These are phyloP conservation scores for Oedothorax gibbosus DNA, from an alignment of 1,140 invertebrate genomes.

Conservation along the genomic window DNA sequence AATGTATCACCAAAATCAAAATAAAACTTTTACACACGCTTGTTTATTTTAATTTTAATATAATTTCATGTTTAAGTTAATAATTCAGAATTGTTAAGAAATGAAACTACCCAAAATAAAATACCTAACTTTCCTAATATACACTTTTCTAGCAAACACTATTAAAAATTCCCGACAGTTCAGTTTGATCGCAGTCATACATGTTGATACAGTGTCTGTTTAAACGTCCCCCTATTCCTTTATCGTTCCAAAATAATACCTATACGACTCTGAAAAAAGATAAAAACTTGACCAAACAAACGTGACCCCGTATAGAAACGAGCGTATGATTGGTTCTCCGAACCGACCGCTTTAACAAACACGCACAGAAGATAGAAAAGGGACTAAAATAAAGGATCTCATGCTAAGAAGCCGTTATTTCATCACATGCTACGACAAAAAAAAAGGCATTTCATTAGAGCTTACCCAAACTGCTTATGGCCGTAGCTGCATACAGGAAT, in stretches of 20 bases:
- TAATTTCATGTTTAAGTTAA: no score
- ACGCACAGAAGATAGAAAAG: neutral
- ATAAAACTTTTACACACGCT: no score
- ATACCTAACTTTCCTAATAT: no score
- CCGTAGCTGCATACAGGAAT: constrained; percentile 32
- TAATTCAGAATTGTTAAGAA: no score
- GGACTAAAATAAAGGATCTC: constrained; percentile 44
- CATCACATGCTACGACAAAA: constrained; percentile 2
- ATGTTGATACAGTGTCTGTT: constrained; percentile 9
- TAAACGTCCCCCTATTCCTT: neutral
- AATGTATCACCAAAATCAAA: no score
- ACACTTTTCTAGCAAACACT: no score
- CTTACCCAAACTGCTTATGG: constrained; percentile 54
- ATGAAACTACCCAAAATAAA: no score
- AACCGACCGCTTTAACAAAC: constrained; percentile 1
- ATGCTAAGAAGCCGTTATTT: constrained; percentile 51
- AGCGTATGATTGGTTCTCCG: constrained; percentile 17
- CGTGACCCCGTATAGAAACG: constrained; percentile 45
- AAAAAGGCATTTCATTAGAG: neutral
- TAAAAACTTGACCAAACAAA: constrained; percentile 36
- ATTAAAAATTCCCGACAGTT: no score
- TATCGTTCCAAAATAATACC: neutral
- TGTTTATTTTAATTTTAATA: no score
- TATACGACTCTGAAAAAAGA: constrained; percentile 10
- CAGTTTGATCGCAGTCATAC: neutral